A percentile compares a stretch with the other conserved stretches of the same genome.
Evolutionary conservation across 1,140 invertebrate genomes (phyloP).

Genomic region (Lasaia peninsularis): DNA sequence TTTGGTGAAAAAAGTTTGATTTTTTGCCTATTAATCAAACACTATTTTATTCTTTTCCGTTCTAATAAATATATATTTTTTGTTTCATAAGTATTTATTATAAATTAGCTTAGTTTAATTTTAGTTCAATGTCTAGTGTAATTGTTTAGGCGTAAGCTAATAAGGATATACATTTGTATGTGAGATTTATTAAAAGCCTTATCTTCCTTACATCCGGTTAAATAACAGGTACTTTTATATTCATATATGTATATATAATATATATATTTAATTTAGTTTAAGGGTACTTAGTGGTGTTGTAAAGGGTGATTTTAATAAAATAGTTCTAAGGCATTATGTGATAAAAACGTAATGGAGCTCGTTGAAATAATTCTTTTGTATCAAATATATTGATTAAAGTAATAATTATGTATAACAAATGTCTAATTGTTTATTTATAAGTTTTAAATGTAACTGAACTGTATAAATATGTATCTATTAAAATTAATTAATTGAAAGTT

Average conservation of each 20-base stretch:
- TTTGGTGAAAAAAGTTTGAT: too few relatives aligned
- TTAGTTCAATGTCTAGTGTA: not conserved
- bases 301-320: constrained; percentile 40
- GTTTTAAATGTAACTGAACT: constrained; percentile 45
- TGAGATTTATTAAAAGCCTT: constrained; percentile 39
- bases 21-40: too few relatives aligned
- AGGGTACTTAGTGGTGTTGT: constrained; percentile 47
- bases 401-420: constrained; percentile 44
- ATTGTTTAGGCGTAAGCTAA: constrained; percentile 11
- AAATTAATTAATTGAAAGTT: constrained; percentile 42
- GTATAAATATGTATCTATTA: constrained; percentile 44
- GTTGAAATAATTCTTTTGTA: constrained; percentile 49
- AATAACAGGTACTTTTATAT: constrained; percentile 35
- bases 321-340: constrained; percentile 61
- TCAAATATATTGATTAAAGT: constrained; percentile 28
- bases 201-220: constrained; percentile 23
- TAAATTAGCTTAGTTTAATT: too few relatives aligned
- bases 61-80: too few relatives aligned
- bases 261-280: constrained; percentile 67
- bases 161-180: constrained; percentile 41
- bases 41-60: too few relatives aligned
- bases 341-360: constrained; percentile 46
- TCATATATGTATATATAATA: constrained; percentile 59
- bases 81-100: too few relatives aligned
- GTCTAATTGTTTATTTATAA: constrained; percentile 22